Base-by-base conservation (phyloP, 2,888 invertebrate species). In the Eurois occulta region DNA sequence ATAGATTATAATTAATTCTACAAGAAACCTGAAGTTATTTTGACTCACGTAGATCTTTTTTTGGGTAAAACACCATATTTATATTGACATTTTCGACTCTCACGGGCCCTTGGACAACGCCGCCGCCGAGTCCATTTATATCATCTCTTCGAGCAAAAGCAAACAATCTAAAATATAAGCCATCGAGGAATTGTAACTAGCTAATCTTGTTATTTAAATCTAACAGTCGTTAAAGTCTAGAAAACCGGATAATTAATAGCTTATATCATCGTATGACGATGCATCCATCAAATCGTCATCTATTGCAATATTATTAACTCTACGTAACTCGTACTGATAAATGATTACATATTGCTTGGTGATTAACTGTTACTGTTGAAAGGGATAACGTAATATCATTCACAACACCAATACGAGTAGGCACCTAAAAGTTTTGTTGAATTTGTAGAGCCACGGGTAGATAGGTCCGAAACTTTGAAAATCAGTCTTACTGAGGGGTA, bases 311-410 rank as follows among this genome's bases (percentile, higher is more conserved):
- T 11, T 58, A 58, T 28, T 38, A 75, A 35, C 4, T 21, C 48
- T 32, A 69, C 48, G 41, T 43, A 66, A 83, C 24, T 4, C 58
- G 18, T 32, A 77, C 68, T 48, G 64, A 65, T 83, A 66, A 32
- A 7, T 67, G 3, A 82, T 82, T 64, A 75, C 55, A 7, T 32
- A 21, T 10, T 32, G 28, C 6, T 21, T 32, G 43, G 24, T 38
- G 11, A 38, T 78, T 46, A n/a, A 3, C 16, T 41, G 16, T 32
- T 52, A 69, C 28, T 62, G 13, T 13, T 35, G 24, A 28, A 58
- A 16, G 3, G 6, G 4, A 11, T 60, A 24, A 80, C 28, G 48
- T 28, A 43, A 65, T 5, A 43, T 32, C 18, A 43, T 8, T 78
- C 5, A 64, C 41, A 18, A 52, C n/a, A n/a, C 7, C 10, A 35